These are phyloP conservation scores for Clarias gariepinus DNA, from an alignment of 2,113 vertebrate genomes.

Conservation along the genomic window DNA sequence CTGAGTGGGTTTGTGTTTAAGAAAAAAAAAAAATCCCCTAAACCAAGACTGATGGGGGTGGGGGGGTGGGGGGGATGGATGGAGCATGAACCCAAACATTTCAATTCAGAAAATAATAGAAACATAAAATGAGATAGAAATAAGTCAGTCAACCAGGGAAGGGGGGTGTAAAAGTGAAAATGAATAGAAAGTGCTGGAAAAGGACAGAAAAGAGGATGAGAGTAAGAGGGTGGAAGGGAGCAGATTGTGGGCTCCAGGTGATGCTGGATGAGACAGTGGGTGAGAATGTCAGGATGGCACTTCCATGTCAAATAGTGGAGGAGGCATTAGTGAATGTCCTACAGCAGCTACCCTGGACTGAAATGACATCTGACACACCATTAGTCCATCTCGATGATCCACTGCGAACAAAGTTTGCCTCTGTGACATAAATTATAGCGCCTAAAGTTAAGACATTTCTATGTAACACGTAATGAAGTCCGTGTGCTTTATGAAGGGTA, in stretches of 20 bases:
- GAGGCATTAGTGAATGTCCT: neutral
- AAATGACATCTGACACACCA: conserved; percentile 20
- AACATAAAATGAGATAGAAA: neutral
- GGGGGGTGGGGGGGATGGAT: neutral
- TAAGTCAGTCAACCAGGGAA: neutral
- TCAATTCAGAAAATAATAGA: neutral
- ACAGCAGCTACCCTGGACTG: neutral
- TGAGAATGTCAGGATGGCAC: conserved; percentile 1
- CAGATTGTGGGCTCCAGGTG: conserved; percentile 25
- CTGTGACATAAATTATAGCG: neutral
- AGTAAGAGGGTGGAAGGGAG: conserved; percentile 8
- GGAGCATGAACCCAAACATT: neutral
- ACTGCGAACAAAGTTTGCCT: neutral
- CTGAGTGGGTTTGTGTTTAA: too few species aligned
- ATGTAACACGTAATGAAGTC: neutral
- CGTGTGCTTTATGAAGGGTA: neutral
- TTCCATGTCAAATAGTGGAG: conserved; percentile 7
- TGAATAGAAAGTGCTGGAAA: conserved; percentile 11
- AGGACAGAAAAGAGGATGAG: neutral
- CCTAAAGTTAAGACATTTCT: neutral
- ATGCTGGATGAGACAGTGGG: neutral
- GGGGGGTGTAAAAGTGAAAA: neutral
- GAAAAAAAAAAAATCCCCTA: neutral
- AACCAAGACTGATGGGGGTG: neutral
- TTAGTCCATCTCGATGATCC: conserved; percentile 17